Evolutionary conservation across 2,888 invertebrate genomes (phyloP), one percentile per base, ranked within the genome.

Genomic region (Autographa pulchrina): DNA sequence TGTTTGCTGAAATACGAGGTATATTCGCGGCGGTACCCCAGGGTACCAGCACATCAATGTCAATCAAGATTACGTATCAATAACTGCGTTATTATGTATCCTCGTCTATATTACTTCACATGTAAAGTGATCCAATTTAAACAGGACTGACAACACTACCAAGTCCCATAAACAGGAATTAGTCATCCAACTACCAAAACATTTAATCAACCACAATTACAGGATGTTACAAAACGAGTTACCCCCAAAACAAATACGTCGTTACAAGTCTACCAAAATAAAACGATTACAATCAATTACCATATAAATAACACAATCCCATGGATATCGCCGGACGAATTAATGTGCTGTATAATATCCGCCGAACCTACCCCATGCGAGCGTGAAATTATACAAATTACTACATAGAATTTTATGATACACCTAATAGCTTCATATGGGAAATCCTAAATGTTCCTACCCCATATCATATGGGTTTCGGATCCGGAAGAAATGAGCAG

Each of bases 351-450:
- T 60, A 61, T 52, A 43, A 43, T 20, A n/a, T 11, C 25, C 41
- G 54, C 62, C 54, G 58, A 38, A 67, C 75, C 76, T 60, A 67
- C 64, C 73, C 81, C 75, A 58, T 67, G 73, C 69, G 72, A 32
- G 66, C 68, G 60, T 58, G 71, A 85, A 84, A 91, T 91, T 91
- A 91, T 91, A 91, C 90, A 91, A 91, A 91, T 89, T 78, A 86
- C 87, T 74, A 77, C 83, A 90, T 91, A 89, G 86, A 90, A 91
- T 90, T 90, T 91, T 90, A 91, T 85, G 90, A 87, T 70, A 69
- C 66, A 60, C 82, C 65, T 74, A 85, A 89, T 88, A 83, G 83
- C 86, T 89, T 86, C 85, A 84, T 90, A 85, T 84, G 85, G 86
- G 83, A 85, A 81, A 87, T 86, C 87, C 84, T 82, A 77, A 82